Evolutionary conservation across 35 echinoderm and acorn worm genomes (phyloP).

Genomic region (Apostichopus californicus): DNA sequence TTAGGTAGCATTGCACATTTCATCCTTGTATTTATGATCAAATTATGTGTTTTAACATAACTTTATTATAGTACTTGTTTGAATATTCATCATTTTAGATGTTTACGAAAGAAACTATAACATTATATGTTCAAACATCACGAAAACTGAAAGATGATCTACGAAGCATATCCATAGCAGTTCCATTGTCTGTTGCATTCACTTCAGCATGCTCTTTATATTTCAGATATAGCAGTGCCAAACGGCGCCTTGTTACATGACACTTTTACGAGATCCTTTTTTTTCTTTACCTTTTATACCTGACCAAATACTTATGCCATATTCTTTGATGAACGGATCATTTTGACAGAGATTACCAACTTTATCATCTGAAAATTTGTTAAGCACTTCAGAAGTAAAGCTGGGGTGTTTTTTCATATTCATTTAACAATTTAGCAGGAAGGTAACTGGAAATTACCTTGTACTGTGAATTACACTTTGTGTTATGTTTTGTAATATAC

Average conservation of each 20-base stretch:
- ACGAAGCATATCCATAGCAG: conserved; percentile 6
- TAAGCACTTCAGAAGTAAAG: conserved; percentile 28
- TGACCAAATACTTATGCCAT: conserved; percentile 10
- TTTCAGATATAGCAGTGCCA: neutral
- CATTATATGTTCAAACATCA: too few species aligned
- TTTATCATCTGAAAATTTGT: conserved; percentile 1
- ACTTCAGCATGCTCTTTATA: conserved; percentile 15
- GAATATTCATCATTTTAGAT: neutral
- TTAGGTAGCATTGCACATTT: too few species aligned
- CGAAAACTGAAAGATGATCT: too few species aligned
- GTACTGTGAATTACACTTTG: neutral
- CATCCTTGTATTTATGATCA: too few species aligned
- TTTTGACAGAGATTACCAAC: conserved; percentile 29
- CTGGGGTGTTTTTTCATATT: neutral
- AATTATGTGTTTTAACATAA: too few species aligned
- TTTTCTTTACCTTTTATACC: conserved; percentile 28
- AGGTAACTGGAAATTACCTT: neutral
- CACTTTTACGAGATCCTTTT: conserved; percentile 16
- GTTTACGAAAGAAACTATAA: too few species aligned
- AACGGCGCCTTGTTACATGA: conserved; percentile 5
- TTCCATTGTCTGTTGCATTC: neutral
- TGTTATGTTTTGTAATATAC: neutral
- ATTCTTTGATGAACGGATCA: conserved; percentile 11
- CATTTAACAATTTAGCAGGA: conserved; percentile 5
- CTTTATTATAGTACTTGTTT: too few species aligned